These are phyloP conservation scores for Zonotrichia albicollis DNA, from an alignment of 2,797 vertebrate genomes.

Conservation along the genomic window DNA sequence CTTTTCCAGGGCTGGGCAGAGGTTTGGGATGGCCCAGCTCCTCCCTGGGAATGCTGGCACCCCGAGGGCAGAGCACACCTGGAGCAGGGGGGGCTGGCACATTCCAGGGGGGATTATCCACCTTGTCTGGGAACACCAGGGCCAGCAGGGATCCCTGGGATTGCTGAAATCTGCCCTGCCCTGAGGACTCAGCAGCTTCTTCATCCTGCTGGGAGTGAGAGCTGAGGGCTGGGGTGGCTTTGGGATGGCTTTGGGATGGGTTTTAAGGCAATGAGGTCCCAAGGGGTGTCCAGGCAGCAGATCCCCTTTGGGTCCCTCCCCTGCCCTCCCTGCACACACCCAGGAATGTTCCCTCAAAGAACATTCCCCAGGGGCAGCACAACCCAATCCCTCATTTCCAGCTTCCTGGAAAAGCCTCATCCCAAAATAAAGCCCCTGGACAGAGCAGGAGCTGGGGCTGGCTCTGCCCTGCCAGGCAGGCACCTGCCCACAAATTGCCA, in stretches of 20 bases:
- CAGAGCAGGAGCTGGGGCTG: background rate
- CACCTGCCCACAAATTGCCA: constrained; percentile 25
- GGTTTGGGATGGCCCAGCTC: background rate
- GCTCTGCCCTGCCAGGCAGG: background rate
- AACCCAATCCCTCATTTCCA: background rate
- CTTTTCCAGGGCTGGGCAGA: background rate
- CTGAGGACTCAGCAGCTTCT: background rate
- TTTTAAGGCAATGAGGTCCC: fast-evolving
- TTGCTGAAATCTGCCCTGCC: background rate
- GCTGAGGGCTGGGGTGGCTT: background rate
- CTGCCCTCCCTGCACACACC: background rate
- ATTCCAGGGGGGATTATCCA: background rate
- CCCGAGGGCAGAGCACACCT: background rate
- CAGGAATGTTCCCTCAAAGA: background rate
- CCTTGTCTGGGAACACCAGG: fast-evolving
- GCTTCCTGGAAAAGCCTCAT: background rate
- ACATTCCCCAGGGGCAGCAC: background rate
- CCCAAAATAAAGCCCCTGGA: background rate
- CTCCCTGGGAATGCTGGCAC: background rate
- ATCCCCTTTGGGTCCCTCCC: background rate
- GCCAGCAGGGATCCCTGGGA: background rate
- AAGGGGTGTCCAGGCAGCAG: background rate
- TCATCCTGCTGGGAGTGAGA: background rate
- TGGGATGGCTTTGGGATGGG: background rate
- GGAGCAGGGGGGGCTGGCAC: background rate